Conservation (phyloP, 2,797 vertebrate species). For the Heteromormyrus szaboi region DNA sequence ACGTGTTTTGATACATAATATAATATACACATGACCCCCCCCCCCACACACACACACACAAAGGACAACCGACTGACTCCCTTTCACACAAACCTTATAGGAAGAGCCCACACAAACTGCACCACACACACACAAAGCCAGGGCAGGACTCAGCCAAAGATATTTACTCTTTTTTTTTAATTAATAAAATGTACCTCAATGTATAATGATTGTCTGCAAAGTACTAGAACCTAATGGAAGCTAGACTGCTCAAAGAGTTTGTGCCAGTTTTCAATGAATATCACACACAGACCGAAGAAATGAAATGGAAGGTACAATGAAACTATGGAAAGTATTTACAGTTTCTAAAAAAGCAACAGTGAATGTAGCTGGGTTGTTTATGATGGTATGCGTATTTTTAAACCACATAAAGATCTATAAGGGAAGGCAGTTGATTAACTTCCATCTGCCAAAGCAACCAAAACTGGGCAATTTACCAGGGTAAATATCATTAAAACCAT, state of each 20-base stretch:
- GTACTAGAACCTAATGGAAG: not conserved
- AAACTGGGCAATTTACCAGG: not conserved
- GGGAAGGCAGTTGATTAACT: not conserved
- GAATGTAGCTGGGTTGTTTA: not conserved
- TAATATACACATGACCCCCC: not conserved
- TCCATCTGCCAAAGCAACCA: not conserved
- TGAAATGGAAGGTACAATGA: not conserved
- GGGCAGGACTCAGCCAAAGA: not conserved
- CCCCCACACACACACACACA: not conserved
- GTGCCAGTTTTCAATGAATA: not conserved
- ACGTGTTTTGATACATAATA: not conserved
- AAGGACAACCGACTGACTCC: not conserved
- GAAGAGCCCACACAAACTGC: not conserved
- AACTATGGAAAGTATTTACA: not conserved
- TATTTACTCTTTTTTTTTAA: not conserved
- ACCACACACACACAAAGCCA: not conserved
- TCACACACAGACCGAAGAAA: not conserved
- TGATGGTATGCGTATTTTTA: not conserved
- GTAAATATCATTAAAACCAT: not conserved
- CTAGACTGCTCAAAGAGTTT: not conserved
- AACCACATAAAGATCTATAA: not conserved
- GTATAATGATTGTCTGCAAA: not conserved
- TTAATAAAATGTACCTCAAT: not conserved
- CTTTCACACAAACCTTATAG: not conserved
- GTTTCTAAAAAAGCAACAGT: not conserved